Conservation (phyloP, 2,888 invertebrate species). For the Hermaeophaga mercurialis region DNA sequence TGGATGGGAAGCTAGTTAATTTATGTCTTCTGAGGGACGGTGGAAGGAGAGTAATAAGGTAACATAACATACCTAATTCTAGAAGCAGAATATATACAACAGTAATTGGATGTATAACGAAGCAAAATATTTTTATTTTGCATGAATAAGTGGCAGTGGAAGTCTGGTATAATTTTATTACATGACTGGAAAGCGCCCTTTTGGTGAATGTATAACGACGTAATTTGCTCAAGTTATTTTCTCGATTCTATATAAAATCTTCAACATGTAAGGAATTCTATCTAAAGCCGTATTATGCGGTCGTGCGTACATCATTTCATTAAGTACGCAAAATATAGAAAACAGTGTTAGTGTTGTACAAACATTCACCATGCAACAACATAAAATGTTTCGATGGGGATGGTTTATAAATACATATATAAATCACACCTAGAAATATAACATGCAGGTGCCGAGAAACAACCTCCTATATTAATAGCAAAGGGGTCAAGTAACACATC, state of each 20-base stretch:
- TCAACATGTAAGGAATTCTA: conserved; percentile 14
- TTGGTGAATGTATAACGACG: conserved; percentile 20
- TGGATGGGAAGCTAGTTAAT: conserved; percentile 28
- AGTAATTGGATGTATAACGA: conserved; percentile 24
- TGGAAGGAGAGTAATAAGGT: conserved; percentile 27
- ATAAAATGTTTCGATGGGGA: no score
- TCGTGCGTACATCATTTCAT: no score
- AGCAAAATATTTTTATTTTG: conserved; percentile 23
- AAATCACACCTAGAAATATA: no score
- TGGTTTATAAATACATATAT: no score
- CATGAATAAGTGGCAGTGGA: conserved; percentile 23
- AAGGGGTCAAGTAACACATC: no score
- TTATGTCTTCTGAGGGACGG: conserved; percentile 16
- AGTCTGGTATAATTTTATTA: conserved; percentile 23
- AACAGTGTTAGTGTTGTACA: no score
- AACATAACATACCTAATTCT: conserved; percentile 34
- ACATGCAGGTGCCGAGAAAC: no score
- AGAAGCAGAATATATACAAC: conserved; percentile 26
- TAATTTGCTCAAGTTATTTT: conserved; percentile 19
- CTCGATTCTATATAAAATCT: background rate
- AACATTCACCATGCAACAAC: no score
- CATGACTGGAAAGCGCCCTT: conserved; percentile 15
- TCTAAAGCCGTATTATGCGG: no score
- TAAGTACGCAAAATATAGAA: no score
- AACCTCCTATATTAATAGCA: no score